Base-by-base conservation (phyloP, 2,888 invertebrate species). In the Drosophila acutilabella region DNA sequence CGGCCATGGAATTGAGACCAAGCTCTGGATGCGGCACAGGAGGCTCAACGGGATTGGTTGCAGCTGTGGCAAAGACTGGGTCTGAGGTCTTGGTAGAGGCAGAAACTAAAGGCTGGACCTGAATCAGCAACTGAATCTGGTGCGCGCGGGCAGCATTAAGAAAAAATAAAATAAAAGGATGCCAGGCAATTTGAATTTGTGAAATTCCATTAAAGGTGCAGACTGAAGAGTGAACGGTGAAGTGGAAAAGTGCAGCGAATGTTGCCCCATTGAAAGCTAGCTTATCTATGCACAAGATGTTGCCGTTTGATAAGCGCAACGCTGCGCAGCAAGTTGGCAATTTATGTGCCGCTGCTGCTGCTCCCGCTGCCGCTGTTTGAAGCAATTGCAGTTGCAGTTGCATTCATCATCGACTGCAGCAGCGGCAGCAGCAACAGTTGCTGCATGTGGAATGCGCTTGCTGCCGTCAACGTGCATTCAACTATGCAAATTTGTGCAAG, bases 231-330 rank as follows among this genome's bases (percentile, higher is more conserved):
- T 4, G 18, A 41, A 10, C 6, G 14, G 18, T 20, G 48, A 16
- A 33, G 52, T 23, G 18, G 13, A 33, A 41, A 47, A 38, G 53
- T 51, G 70, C 57, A 41, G 53, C 56, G 62, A 62, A 68, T 45
- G 61, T 67, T 58, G 64, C 65, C 64, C 62, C 62, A 62, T 64
- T 66, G 56, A 57, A 52, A 68, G 64, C 62, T 26, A 69, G 81
- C 84, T 85, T 85, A 85, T 85, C 84, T 89, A 83, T 87, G 81
- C 84, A 84, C 89, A 85, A 88, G 89, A 88, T 86, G 89, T 84
- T 74, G 89, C 84, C 87, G 61, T 83, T 84, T 86, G 87, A 88
- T 88, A 88, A 88, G 89, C 83, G 61, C 83, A 68, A 62, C 71
- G 78, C 83, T 74, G 80, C 78, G 64, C 71, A 65, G 78, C 80